Evolutionary conservation across 2,797 vertebrate genomes (phyloP), one percentile per base, ranked within the genome.

Genomic region (Lutjanus argentimaculatus): DNA sequence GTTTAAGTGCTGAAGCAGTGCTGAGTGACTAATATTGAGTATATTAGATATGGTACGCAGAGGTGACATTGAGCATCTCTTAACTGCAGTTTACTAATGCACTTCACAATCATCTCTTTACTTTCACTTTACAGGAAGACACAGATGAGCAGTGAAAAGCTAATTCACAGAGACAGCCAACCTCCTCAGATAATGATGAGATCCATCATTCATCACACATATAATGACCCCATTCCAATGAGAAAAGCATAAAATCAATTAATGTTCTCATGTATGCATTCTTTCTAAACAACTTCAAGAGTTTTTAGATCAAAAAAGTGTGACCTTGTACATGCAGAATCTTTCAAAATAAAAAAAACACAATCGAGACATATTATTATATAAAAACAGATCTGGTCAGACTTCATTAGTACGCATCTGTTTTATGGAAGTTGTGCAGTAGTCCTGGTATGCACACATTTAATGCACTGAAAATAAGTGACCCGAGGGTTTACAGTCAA

Each of bases 401-500:
- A 48, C 7, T 19, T 62, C 7, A 45, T 36, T 30, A 13, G 36
- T 45, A 16, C 7, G 30, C 30, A 36, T 36, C 30, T 36, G 30
- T 36, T 36, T 36, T 36, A 19, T n/a, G 14, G 36, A 74, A 10
- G 16, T 5, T 61, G 42, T 36, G 43, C 36, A 2, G 10, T 19
- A 22, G 36, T 63, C 5, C 7, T 43, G 3, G 36, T 13, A 61
- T 22, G 74, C 30, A 67, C 7, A 77, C 46, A 17, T 51, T 46
- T 19, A 57, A 42, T 19, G 21, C 14, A 46, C 3, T 2, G 43
- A 68, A 48, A 57, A 61, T 40, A 63, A 75, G 67, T 48, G 49
- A 71, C 49, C 21, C 48, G 21, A 68, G 68, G 68, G 68, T 19
- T 48, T 52, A 6, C 46, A 78, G 42, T 69, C 40, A 75, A 71